A percentile compares a stretch with the other conserved stretches of the same genome.
These are phyloP conservation scores for Anarsia innoxiella DNA, from an alignment of 2,888 invertebrate genomes.

Conservation along the genomic window DNA sequence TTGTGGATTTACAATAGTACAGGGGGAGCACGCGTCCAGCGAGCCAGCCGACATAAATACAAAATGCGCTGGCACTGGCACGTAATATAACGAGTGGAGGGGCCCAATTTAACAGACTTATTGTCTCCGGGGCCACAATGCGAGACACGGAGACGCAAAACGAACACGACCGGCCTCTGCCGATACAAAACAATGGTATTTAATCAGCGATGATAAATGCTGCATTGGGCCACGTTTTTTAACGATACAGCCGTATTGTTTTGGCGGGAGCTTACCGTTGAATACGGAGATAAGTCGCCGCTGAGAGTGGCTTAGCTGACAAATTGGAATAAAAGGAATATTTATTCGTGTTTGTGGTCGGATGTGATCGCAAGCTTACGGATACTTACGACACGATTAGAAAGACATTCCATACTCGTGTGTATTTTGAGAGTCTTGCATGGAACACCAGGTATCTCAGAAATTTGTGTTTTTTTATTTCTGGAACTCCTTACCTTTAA, in stretches of 20 bases:
- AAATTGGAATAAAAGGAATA: constrained; percentile 76
- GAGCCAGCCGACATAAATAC: constrained; percentile 41
- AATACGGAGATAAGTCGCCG: constrained; percentile 71
- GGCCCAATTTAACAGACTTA: constrained; percentile 75
- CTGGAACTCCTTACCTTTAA: no score
- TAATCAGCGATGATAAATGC: constrained; percentile 76
- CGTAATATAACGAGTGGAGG: constrained; percentile 59
- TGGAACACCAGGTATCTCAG: no score
- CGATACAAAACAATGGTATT: constrained; percentile 75
- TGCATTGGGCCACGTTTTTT: constrained; percentile 73
- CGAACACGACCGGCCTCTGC: constrained; percentile 56
- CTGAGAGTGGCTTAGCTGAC: constrained; percentile 73
- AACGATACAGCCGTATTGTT: constrained; percentile 73
- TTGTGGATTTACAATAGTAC: constrained; percentile 41
- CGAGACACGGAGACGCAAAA: constrained; percentile 64
- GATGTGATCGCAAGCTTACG: background rate
- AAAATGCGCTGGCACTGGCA: constrained; percentile 33
- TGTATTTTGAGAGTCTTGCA: no score
- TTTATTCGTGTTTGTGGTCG: constrained; percentile 58
- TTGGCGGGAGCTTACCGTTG: constrained; percentile 72
- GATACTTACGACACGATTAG: no score
- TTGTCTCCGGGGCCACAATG: constrained; percentile 70
- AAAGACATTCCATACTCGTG: no score
- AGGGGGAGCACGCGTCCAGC: constrained; percentile 39
- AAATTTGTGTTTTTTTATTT: no score